A percentile compares a stretch with the other conserved stretches of the same genome.
phyloP scores from a whole-genome alignment of 2,888 invertebrate species.

The Argynnis bischoffii region DNA sequence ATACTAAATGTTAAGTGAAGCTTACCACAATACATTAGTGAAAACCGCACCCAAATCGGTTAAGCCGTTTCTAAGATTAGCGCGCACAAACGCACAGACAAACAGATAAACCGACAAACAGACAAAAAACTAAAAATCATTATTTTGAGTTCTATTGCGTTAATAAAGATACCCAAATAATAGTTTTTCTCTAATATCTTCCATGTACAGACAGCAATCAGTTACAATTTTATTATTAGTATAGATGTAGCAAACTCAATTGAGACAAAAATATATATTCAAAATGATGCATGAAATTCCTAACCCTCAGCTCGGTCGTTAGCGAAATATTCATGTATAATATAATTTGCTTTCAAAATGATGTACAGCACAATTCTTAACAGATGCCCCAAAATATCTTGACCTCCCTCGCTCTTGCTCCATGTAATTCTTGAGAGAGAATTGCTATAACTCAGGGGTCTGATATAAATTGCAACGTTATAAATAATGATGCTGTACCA shows the following conservation, averaged over 20 bases:
- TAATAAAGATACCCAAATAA: too few species aligned
- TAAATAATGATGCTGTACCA: constrained; percentile 63
- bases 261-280: constrained; percentile 7
- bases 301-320: constrained; percentile 38
- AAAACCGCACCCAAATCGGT: too few species aligned
- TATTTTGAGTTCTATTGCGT: too few species aligned
- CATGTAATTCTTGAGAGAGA: constrained; percentile 8
- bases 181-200: too few species aligned
- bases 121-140: too few species aligned
- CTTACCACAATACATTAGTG: too few species aligned
- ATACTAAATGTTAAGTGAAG: too few species aligned
- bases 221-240: too few species aligned
- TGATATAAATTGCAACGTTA: constrained; percentile 53
- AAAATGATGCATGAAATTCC: constrained; percentile 20
- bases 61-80: too few species aligned
- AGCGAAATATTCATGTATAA: constrained; percentile 49
- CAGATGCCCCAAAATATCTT: constrained; percentile 52
- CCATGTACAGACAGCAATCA: too few species aligned
- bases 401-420: constrained; percentile 43
- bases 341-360: constrained; percentile 65
- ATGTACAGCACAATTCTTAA: constrained; percentile 63
- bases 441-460: constrained; percentile 43
- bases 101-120: too few species aligned
- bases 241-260: neutral
- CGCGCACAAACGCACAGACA: too few species aligned